Percentiles rank a stretch among this genome's conserved stretches.
phyloP scores from a whole-genome alignment of 2,797 vertebrate genomes.

The Strix occidentalis region DNA sequence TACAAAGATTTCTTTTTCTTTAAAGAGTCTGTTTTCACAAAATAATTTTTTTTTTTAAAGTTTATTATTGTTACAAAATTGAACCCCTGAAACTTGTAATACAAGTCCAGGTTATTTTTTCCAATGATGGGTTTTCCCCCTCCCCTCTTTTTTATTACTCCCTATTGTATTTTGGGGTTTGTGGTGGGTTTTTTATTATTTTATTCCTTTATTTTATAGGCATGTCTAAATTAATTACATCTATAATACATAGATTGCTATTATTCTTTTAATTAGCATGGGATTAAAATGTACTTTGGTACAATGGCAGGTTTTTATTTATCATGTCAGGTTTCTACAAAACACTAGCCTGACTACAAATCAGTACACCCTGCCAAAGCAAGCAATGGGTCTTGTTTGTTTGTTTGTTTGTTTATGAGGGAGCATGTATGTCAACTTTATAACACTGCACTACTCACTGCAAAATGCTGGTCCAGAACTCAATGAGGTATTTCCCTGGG shows the following conservation, averaged over 20 bases:
- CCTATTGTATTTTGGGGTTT: background rate
- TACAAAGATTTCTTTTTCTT: background rate
- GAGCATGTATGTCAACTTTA: background rate
- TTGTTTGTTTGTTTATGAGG: background rate
- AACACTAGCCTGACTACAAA: background rate
- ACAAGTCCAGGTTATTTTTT: background rate
- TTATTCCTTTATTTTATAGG: background rate
- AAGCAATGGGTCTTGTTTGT: background rate
- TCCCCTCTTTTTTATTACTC: background rate
- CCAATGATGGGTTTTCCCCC: accelerated
- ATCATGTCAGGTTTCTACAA: background rate
- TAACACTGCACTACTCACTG: background rate
- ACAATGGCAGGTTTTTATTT: background rate
- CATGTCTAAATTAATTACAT: background rate
- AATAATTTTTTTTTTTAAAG: background rate
- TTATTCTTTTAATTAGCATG: background rate
- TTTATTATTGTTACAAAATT: background rate
- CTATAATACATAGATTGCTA: background rate
- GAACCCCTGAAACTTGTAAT: background rate
- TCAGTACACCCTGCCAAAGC: background rate
- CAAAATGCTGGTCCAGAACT: background rate
- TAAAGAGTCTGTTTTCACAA: background rate
- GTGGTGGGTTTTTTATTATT: background rate
- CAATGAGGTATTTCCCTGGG: background rate
- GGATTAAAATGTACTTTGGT: background rate